A percentile compares a stretch with the other conserved stretches of the same genome.
Evolutionary conservation across 2,888 invertebrate species (phyloP).

Genomic region (Oxystoma pomonae): DNA sequence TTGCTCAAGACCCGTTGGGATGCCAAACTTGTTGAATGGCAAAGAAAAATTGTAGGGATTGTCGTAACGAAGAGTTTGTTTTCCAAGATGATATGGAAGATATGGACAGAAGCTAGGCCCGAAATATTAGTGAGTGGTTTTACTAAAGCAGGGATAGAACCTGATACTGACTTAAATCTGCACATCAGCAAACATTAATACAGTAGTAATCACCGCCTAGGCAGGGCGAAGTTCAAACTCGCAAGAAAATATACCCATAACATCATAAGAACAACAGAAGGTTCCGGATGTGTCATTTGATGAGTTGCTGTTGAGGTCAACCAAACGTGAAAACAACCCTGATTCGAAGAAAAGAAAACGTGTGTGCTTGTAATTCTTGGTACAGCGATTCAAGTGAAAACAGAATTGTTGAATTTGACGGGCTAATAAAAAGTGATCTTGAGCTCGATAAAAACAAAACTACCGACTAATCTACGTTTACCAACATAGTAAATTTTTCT

Average conservation of each 20-base stretch:
- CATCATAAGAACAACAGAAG: neutral
- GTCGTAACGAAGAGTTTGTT: conserved; percentile 18
- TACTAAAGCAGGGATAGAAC: conserved; percentile 9
- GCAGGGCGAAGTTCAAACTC: conserved; percentile 4
- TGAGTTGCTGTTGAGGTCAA: neutral
- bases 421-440: no score
- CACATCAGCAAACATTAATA: neutral
- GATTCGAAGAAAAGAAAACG: neutral
- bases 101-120: conserved; percentile 8
- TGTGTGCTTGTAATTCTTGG: no score
- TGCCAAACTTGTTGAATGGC: conserved; percentile 21
- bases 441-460: no score
- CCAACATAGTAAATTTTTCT: no score
- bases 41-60: conserved; percentile 19
- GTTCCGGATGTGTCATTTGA: neutral
- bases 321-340: neutral
- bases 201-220: conserved; percentile 1
- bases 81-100: conserved; percentile 18
- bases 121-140: neutral
- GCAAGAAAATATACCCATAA: neutral
- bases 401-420: no score
- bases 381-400: no score
- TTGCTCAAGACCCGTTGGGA: conserved; percentile 23
- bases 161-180: conserved; percentile 7
- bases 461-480: no score